These are phyloP conservation scores for Tinea semifulvella DNA, from an alignment of 2,888 invertebrate species.

Conservation along the genomic window DNA sequence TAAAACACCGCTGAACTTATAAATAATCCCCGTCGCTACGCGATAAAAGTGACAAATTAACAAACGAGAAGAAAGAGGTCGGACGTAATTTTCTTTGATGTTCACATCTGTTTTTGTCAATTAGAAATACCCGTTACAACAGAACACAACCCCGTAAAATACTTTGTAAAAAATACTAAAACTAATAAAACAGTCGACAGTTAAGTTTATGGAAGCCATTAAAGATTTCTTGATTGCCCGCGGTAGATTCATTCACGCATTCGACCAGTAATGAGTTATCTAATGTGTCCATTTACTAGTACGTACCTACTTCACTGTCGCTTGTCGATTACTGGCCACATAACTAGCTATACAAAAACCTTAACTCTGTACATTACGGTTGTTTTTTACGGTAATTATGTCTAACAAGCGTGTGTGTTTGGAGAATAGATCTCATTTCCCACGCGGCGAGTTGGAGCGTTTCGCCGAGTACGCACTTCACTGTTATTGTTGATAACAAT, in stretches of 20 bases:
- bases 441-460: slow-evolving; percentile 10
- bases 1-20: too few species aligned
- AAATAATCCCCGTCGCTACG: too few species aligned
- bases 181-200: too few species aligned
- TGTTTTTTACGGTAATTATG: neutral
- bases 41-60: too few species aligned
- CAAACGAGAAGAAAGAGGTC: too few species aligned
- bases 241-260: slow-evolving; percentile 6
- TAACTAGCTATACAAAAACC: neutral
- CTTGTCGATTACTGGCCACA: slow-evolving; percentile 4
- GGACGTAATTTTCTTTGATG: too few species aligned
- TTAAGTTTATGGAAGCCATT: too few species aligned
- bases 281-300: slow-evolving; percentile 2
- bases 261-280: slow-evolving; percentile 11
- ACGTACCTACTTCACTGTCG: slow-evolving; percentile 1
- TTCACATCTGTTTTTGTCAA: too few species aligned
- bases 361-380: neutral
- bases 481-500: slow-evolving; percentile 7
- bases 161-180: too few species aligned
- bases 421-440: slow-evolving; percentile 8
- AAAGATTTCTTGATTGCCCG: neutral
- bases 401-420: neutral
- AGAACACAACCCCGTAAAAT: too few species aligned
- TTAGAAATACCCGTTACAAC: too few species aligned
- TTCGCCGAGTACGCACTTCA: slow-evolving; percentile 8